Evolutionary conservation across 2,113 vertebrate genomes (phyloP).

Genomic region (Odocoileus virginianus): DNA sequence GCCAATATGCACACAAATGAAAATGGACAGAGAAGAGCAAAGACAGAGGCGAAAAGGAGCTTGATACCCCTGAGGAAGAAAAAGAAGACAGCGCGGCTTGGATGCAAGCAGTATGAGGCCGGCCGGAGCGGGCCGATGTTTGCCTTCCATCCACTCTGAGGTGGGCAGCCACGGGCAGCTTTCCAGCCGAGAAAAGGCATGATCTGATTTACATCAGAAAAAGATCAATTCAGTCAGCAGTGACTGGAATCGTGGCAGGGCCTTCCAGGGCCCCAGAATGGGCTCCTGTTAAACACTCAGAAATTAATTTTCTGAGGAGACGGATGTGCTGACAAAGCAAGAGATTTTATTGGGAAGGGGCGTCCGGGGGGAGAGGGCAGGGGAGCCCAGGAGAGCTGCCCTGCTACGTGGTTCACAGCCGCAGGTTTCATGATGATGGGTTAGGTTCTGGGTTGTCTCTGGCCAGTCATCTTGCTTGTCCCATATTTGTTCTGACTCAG

Average conservation of each 20-base stretch:
- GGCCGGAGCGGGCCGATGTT: rapidly evolving
- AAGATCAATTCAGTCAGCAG: not conserved
- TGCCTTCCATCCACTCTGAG: not conserved
- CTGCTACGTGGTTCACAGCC: rapidly evolving
- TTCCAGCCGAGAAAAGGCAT: not conserved
- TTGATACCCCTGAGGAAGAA: not conserved
- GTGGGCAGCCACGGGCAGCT: not conserved
- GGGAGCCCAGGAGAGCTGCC: not conserved
- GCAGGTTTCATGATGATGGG: not conserved
- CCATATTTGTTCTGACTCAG: not conserved
- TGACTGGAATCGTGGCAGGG: not conserved
- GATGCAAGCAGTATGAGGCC: not conserved
- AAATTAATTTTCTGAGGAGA: not conserved
- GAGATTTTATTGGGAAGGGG: not conserved
- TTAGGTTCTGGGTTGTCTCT: not conserved
- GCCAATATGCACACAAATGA: not conserved
- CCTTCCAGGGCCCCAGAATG: not conserved
- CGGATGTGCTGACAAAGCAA: not conserved
- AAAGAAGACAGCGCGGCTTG: not conserved
- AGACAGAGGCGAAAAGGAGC: not conserved
- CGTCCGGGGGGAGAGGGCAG: rapidly evolving
- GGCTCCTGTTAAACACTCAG: not conserved
- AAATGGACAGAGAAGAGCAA: not conserved
- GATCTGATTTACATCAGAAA: not conserved
- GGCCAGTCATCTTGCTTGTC: not conserved